These are phyloP conservation scores for Cottoperca gobio DNA, from an alignment of 2,797 vertebrate species.

Conservation along the genomic window DNA sequence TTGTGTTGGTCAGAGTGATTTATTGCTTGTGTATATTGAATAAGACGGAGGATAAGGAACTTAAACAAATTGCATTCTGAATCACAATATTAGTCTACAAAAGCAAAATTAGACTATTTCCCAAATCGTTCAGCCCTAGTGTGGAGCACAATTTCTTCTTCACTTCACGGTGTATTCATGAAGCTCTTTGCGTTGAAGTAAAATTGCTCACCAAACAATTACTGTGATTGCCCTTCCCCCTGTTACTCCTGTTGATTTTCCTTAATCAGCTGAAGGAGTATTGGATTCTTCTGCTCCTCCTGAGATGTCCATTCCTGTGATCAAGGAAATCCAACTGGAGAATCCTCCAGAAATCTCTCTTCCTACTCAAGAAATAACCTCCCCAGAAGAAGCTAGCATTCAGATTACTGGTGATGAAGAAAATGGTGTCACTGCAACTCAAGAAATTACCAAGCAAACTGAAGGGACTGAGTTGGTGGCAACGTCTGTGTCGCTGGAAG, in stretches of 20 bases:
- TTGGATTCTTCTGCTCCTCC: slow-evolving; percentile 60
- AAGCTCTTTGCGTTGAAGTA: slow-evolving; percentile 9
- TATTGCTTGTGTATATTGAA: no score
- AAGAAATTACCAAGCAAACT: slow-evolving; percentile 37
- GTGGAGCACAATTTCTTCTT: slow-evolving; percentile 53
- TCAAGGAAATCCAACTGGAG: slow-evolving; percentile 59
- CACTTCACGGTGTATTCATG: slow-evolving; percentile 8
- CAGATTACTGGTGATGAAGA: slow-evolving; percentile 49
- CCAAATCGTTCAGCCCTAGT: no score
- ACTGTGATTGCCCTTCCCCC: slow-evolving; percentile 54
- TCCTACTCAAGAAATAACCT: slow-evolving; percentile 34
- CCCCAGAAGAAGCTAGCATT: slow-evolving; percentile 40
- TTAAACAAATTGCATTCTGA: no score
- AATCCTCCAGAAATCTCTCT: slow-evolving; percentile 57
- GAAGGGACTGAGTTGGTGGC: slow-evolving; percentile 25
- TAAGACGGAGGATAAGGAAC: no score
- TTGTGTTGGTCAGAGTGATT: no score
- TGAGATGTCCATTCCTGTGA: slow-evolving; percentile 53
- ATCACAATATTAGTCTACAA: no score
- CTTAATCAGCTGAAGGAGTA: slow-evolving; percentile 70
- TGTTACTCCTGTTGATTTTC: slow-evolving; percentile 51
- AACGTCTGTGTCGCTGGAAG: slow-evolving; percentile 31
- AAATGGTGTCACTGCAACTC: slow-evolving; percentile 51
- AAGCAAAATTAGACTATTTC: no score
- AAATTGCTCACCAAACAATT: slow-evolving; percentile 45